Conservation (phyloP, 2,888 invertebrate species). For the Cryptus armator region DNA sequence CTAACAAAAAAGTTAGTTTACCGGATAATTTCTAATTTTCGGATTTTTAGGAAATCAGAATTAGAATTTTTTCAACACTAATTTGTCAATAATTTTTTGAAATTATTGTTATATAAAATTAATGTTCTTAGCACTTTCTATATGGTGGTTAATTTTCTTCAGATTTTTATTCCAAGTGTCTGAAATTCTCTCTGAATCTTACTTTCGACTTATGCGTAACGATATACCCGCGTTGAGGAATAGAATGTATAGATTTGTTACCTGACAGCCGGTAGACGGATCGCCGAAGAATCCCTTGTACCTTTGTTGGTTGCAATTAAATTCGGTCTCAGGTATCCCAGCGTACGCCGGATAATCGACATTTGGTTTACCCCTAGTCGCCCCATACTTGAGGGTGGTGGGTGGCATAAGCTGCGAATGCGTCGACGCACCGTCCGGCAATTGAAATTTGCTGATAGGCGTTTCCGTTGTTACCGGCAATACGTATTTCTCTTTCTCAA, state of each 20-base stretch:
- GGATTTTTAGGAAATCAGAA: too few species aligned
- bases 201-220: too few species aligned
- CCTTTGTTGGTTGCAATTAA: conserved; percentile 93
- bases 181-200: too few species aligned
- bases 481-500: conserved; percentile 70
- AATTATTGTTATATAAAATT: too few species aligned
- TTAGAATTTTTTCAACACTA: too few species aligned
- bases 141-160: too few species aligned
- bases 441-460: conserved; percentile 70
- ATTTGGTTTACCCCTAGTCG: conserved; percentile 88
- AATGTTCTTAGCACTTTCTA: too few species aligned
- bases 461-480: conserved; percentile 72
- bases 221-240: neutral
- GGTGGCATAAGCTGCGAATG: conserved; percentile 69
- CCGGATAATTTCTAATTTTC: too few species aligned
- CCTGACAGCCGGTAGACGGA: conserved; percentile 94
- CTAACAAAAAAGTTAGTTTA: too few species aligned
- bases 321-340: conserved; percentile 91
- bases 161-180: too few species aligned
- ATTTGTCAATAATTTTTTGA: too few species aligned
- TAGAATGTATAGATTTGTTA: conserved; percentile 78
- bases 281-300: conserved; percentile 97
- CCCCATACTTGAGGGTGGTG: conserved; percentile 80
- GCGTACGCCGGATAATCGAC: conserved; percentile 93
- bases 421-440: conserved; percentile 68